These are phyloP conservation scores for Siderastrea radians DNA, from an alignment of 92 coral and sea anemone species.

Conservation along the genomic window DNA sequence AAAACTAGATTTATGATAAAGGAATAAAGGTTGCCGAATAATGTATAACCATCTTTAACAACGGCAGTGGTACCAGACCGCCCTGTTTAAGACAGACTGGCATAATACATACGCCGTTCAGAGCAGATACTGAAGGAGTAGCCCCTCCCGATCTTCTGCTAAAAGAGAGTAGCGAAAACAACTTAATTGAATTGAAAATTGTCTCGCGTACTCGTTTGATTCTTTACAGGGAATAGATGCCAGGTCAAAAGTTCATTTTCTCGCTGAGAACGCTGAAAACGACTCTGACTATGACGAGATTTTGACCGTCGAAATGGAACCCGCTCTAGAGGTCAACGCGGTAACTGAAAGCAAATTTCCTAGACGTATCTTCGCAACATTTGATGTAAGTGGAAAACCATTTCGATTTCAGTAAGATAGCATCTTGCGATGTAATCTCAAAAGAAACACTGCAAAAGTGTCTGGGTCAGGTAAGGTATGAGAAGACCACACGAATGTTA, in stretches of 20 bases:
- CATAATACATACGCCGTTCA: too few species aligned
- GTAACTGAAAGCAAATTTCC: conserved; percentile 2
- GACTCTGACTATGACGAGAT: conserved; percentile 32
- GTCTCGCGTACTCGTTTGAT: too few species aligned
- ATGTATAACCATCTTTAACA: too few species aligned
- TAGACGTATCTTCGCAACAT: conserved; percentile 7
- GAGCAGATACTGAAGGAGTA: too few species aligned
- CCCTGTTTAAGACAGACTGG: too few species aligned
- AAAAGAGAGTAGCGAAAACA: too few species aligned
- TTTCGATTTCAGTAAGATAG: conserved; percentile 43
- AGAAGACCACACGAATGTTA: conserved; percentile 34
- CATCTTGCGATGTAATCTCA: conserved; percentile 56
- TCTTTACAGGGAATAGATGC: too few species aligned
- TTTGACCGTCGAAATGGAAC: conserved; percentile 5
- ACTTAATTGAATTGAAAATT: too few species aligned
- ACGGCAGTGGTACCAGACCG: too few species aligned
- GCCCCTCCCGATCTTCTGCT: too few species aligned
- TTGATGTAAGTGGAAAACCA: conserved; percentile 21
- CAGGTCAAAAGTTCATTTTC: not conserved
- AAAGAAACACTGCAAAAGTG: conserved; percentile 40
- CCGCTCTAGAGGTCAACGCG: not conserved
- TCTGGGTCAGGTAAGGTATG: conserved; percentile 47
- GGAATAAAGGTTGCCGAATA: too few species aligned
- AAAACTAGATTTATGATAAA: too few species aligned
- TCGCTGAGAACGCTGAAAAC: conserved; percentile 6